These are phyloP conservation scores for Chrysogorgia sp. DNA, from an alignment of 92 coral and sea anemone genomes.

Conservation along the genomic window DNA sequence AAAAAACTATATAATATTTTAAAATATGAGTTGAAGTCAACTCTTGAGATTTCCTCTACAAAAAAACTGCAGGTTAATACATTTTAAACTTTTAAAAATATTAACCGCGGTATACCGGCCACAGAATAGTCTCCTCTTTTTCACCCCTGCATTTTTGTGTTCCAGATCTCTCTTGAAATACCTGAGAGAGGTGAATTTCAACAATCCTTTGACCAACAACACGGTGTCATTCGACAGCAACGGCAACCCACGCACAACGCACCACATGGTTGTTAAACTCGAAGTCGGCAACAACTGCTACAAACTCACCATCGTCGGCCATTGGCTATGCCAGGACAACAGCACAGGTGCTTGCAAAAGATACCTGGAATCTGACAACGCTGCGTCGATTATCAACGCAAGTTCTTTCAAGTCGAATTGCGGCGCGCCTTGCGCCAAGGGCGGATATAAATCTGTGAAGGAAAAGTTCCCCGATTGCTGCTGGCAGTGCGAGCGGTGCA, in stretches of 20 bases:
- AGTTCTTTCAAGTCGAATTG: slow-evolving; percentile 6
- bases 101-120: background rate
- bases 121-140: background rate
- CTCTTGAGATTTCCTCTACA: too few species aligned
- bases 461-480: slow-evolving; percentile 79
- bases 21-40: too few species aligned
- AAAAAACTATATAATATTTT: too few species aligned
- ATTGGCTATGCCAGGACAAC: slow-evolving; percentile 35
- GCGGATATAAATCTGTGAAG: slow-evolving; percentile 68
- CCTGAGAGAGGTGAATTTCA: slow-evolving; percentile 67
- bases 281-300: slow-evolving; percentile 41
- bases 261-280: slow-evolving; percentile 71
- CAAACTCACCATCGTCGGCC: slow-evolving; percentile 4
- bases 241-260: slow-evolving; percentile 75
- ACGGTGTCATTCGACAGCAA: slow-evolving; percentile 71
- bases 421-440: slow-evolving; percentile 26
- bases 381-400: background rate
- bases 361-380: background rate
- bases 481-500: slow-evolving; percentile 78
- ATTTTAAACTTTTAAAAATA: too few species aligned
- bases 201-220: slow-evolving; percentile 68
- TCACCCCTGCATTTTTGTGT: background rate
- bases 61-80: too few species aligned
- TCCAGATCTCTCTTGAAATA: slow-evolving; percentile 60
- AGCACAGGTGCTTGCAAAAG: slow-evolving; percentile 16